Conservation (phyloP, 2,888 invertebrate species). For the Metacarcinus magister region DNA sequence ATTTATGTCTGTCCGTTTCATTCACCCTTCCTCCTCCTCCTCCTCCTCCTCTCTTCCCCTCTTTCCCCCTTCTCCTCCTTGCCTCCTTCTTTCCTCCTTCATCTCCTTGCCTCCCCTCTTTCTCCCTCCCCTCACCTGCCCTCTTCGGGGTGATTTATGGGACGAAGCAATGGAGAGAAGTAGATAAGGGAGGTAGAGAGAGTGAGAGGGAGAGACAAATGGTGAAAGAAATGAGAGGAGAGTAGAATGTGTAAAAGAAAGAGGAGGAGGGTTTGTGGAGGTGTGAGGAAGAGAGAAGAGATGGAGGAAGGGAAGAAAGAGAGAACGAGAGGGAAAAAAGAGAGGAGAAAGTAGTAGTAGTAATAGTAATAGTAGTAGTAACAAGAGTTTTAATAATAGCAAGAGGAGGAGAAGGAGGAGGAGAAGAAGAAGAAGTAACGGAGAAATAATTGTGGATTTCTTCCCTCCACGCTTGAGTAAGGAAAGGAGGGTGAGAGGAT, state of each 20-base stretch:
- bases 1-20: neutral
- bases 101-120: neutral
- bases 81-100: neutral
- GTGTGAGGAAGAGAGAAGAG: neutral
- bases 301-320: neutral
- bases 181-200: neutral
- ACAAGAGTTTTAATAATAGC: neutral
- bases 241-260: neutral
- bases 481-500: neutral
- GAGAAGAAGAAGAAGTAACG: neutral
- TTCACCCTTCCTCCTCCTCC: neutral
- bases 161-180: neutral
- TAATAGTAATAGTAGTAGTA: neutral
- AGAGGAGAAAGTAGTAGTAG: neutral
- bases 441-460: neutral
- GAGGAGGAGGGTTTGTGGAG: neutral
- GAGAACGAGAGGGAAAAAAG: neutral
- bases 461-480: neutral
- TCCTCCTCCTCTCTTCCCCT: neutral
- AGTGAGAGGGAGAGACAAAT: neutral
- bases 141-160: neutral
- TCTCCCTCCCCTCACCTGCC: conserved; percentile 19
- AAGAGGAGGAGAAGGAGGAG: neutral
- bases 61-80: neutral
- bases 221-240: neutral